Base-by-base conservation (phyloP, 2,888 invertebrate species). In the Arctia plantaginis region DNA sequence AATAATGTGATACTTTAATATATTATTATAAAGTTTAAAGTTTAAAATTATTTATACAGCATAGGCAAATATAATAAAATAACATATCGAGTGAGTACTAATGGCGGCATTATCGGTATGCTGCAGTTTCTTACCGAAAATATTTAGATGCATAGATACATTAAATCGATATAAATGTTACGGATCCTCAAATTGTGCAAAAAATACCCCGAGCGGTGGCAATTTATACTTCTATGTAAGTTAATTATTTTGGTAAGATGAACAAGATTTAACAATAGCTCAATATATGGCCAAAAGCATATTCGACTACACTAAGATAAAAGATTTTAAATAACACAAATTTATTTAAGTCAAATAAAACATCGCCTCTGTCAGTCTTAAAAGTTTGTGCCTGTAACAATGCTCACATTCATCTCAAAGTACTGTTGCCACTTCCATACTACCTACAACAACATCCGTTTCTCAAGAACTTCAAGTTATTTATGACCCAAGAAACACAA, bases 361-460 rank as follows among this genome's bases (percentile, higher is more conserved):
- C 35, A 41, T 20, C 6, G 27, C 33, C 23, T 62, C 13, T 41
- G 30, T 33, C 20, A 59, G n/a, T 62, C 27, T 59, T 41, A 30
- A 27, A 27, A 59, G 20, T 62, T 27, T 62, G 41, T 59, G 39
- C 39, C 62, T 12, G 20, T 62, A 41, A 62, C 55, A 70, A 51
- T 27, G 69, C 7, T 64, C 64, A 12, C 59, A 65, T 71, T 62
- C 59, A 47, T 71, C 33, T 64, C 18, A 8, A 64, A 71, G 64
- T 47, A 62, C 64, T n/a, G 33, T 65, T 71, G 62, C 69, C 79
- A 13, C 79, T 79, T 79, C 81, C 75, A 80, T 78, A 62, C 33
- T n/a, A 23, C 4, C 39, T 67, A 74, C 30, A 74, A 71, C 35
- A 66, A 69, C 30, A 71, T 69, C 71, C 62, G 44, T 74, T 74